phyloP scores from a whole-genome alignment of 1,140 invertebrate genomes.

The Amyelois transitella region DNA sequence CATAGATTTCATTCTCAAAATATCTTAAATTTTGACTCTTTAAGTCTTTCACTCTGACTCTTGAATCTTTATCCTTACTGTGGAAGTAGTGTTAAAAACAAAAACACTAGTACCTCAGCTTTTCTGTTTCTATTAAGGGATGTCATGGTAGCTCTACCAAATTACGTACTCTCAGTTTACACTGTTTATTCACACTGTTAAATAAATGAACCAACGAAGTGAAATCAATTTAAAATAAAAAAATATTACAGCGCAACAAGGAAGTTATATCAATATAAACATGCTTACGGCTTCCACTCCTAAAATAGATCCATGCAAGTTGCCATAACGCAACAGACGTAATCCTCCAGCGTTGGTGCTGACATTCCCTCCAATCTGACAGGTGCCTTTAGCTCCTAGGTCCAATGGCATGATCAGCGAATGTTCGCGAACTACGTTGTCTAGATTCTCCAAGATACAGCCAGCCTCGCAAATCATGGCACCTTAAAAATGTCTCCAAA shows the following conservation, averaged over 20 bases:
- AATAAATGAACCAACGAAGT: too few species aligned
- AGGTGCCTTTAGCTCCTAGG: slow-evolving; percentile 96
- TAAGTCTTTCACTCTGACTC: too few species aligned
- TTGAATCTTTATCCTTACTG: too few species aligned
- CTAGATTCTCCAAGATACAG: slow-evolving; percentile 92
- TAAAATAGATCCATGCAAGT: slow-evolving; percentile 92
- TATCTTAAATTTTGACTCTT: neutral
- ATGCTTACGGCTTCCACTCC: slow-evolving; percentile 93
- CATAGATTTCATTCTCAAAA: neutral
- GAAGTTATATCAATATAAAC: neutral
- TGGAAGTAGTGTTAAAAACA: too few species aligned
- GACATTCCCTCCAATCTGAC: slow-evolving; percentile 97
- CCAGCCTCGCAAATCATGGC: slow-evolving; percentile 92
- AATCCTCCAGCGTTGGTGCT: slow-evolving; percentile 98
- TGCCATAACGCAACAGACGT: slow-evolving; percentile 95
- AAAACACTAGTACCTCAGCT: too few species aligned
- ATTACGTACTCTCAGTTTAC: too few species aligned
- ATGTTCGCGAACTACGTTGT: slow-evolving; percentile 82
- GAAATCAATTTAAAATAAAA: too few species aligned
- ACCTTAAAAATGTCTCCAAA: slow-evolving; percentile 72
- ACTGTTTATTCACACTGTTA: too few species aligned
- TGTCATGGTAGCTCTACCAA: too few species aligned
- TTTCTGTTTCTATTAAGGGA: too few species aligned
- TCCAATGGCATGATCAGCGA: slow-evolving; percentile 96
- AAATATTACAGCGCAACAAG: too few species aligned